phyloP scores from a whole-genome alignment of 2,113 vertebrate genomes.

The Etheostoma spectabile region DNA sequence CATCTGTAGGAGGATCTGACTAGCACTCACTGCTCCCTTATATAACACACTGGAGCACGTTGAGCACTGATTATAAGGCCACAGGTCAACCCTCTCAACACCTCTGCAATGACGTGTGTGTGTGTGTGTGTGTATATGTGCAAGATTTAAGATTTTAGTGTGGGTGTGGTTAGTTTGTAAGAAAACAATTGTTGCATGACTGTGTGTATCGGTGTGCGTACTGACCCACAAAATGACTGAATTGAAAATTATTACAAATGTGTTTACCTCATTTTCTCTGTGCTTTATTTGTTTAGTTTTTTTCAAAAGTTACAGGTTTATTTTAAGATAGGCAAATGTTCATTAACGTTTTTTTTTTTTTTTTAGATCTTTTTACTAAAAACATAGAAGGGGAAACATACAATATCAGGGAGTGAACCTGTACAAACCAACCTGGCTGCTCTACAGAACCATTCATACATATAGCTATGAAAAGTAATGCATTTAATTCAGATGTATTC shows the following conservation, averaged over 20 bases:
- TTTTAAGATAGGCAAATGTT: too few species aligned
- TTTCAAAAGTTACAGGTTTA: too few species aligned
- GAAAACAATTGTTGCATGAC: not conserved
- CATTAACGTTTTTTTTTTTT: too few species aligned
- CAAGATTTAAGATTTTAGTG: conserved; percentile 45
- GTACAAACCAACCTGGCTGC: too few species aligned
- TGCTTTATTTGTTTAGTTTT: not conserved
- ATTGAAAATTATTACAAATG: not conserved
- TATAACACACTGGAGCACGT: conserved; percentile 76
- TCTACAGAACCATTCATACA: too few species aligned
- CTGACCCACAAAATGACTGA: not conserved
- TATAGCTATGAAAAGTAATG: too few species aligned
- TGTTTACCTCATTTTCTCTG: too few species aligned
- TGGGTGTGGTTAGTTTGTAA: conserved; percentile 2
- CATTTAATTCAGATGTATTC: too few species aligned
- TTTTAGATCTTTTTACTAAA: too few species aligned
- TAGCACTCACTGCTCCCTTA: conserved; percentile 79
- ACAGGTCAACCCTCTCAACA: conserved; percentile 81
- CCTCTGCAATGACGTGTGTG: conserved; percentile 64
- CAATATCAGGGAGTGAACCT: too few species aligned
- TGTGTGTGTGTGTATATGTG: conserved; percentile 20
- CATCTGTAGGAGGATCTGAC: conserved; percentile 87
- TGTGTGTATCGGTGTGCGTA: not conserved
- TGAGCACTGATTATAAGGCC: conserved; percentile 75
- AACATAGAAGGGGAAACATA: too few species aligned